These are phyloP conservation scores for Rattus norvegicus DNA, from an alignment of 2,113 vertebrate species.

Conservation along the genomic window GRCr8 NC_086031.1:98651501-98652000, in stretches of 20 bases:
- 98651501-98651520: too few species aligned
- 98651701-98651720: neutral
- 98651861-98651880: neutral
- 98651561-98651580: too few species aligned
- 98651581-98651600: too few species aligned
- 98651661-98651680: too few species aligned
- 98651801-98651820: neutral
- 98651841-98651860: neutral
- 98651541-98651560: too few species aligned
- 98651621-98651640: too few species aligned
- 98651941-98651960: neutral
- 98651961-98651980: neutral
- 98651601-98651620: too few species aligned
- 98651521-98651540: too few species aligned
- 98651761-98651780: neutral
- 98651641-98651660: too few species aligned
- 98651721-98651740: too few species aligned
- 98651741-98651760: neutral
- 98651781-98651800: neutral
- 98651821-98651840: neutral
- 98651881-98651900: neutral
- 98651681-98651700: neutral
- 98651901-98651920: neutral
- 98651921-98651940: neutral
- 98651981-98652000: neutral